phyloP scores from a whole-genome alignment of 2,113 vertebrate species.

The Trochalopteron elliotii region DNA sequence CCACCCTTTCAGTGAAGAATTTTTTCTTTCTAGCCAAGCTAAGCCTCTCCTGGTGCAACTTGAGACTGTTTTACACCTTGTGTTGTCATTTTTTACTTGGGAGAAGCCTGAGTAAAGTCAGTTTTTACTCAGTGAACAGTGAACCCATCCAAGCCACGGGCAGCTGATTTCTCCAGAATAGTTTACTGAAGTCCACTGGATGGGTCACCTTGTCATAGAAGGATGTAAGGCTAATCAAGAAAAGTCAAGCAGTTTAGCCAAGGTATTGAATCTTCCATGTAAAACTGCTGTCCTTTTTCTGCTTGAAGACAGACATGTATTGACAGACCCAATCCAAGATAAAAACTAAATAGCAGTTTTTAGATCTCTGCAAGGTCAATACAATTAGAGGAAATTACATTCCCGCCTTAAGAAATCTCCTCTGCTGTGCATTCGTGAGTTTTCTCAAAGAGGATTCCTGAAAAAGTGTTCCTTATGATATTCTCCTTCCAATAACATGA shows the following conservation, averaged over 20 bases:
- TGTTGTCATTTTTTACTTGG: not conserved
- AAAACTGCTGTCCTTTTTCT: not conserved
- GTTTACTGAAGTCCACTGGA: not conserved
- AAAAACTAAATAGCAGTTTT: not conserved
- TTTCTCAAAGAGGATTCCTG: not conserved
- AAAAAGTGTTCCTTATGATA: not conserved
- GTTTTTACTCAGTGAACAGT: not conserved
- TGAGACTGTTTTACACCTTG: not conserved
- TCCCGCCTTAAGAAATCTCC: not conserved
- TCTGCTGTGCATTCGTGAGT: not conserved
- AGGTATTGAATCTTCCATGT: not conserved
- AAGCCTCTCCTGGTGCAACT: not conserved
- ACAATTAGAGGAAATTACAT: not conserved
- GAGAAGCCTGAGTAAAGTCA: not conserved
- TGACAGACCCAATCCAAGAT: not conserved
- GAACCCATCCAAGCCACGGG: not conserved
- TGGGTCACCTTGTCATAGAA: not conserved
- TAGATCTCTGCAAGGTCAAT: not conserved
- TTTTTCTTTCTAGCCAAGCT: not conserved
- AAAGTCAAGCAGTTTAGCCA: not conserved
- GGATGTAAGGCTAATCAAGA: not conserved
- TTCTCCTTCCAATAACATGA: not conserved
- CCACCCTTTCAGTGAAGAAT: not conserved
- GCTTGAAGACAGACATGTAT: not conserved
- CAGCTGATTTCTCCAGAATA: not conserved